Conservation (phyloP, 2,888 invertebrate genomes). For the Sinohyriopsis cumingii region DNA sequence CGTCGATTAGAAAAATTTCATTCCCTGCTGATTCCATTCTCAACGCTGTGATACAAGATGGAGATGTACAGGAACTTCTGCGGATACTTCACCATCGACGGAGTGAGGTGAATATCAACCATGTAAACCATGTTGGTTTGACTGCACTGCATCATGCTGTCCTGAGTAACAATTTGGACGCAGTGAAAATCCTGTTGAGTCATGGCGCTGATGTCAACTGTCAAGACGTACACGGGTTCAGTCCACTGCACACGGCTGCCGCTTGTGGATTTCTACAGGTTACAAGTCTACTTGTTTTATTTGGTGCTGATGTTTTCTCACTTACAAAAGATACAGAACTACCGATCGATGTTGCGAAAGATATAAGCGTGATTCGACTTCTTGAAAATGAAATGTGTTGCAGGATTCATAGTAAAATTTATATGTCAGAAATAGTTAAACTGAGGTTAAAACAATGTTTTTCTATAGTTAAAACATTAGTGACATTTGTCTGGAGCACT, state of each 20-base stretch:
- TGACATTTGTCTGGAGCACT: too few species aligned
- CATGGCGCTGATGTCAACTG: constrained; percentile 57
- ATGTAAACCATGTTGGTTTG: constrained; percentile 59
- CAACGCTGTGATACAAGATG: constrained; percentile 63
- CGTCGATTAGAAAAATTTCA: constrained; percentile 46
- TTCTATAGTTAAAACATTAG: too few species aligned
- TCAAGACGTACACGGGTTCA: constrained; percentile 62
- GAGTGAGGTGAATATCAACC: constrained; percentile 54
- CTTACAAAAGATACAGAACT: constrained; percentile 55
- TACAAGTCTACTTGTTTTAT: constrained; percentile 57
- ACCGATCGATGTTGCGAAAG: constrained; percentile 62
- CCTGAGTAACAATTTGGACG: constrained; percentile 63
- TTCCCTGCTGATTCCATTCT: constrained; percentile 64
- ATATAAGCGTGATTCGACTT: constrained; percentile 52
- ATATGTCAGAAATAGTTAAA: too few species aligned
- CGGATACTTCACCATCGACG: constrained; percentile 40
- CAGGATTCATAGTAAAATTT: constrained; percentile 43
- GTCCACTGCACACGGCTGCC: constrained; percentile 63
- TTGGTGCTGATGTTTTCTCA: constrained; percentile 60
- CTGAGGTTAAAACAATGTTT: too few species aligned
- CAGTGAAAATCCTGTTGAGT: constrained; percentile 58
- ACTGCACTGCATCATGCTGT: constrained; percentile 65
- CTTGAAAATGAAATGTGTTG: constrained; percentile 54
- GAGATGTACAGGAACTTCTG: constrained; percentile 56
- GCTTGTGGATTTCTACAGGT: constrained; percentile 62